phyloP scores from a whole-genome alignment of 2,113 vertebrate genomes.

The Indicator indicator region DNA sequence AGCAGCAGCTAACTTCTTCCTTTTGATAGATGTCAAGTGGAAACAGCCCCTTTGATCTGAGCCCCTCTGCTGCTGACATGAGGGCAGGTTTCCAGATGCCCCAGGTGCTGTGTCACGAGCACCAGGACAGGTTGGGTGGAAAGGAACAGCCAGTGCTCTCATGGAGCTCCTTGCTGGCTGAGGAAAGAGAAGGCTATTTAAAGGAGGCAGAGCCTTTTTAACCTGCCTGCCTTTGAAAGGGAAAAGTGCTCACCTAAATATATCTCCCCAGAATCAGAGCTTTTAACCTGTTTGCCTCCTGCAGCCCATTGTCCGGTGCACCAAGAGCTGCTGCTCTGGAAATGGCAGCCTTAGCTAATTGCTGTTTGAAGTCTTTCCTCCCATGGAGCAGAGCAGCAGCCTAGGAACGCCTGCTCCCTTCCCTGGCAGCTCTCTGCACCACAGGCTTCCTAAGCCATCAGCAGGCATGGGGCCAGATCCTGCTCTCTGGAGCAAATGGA shows the following conservation, averaged over 20 bases:
- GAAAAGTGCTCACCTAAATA: conserved; percentile 16
- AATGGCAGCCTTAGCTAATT: background rate
- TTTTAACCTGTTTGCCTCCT: conserved; percentile 24
- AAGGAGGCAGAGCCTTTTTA: conserved; percentile 18
- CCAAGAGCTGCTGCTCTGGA: background rate
- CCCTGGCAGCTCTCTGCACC: background rate
- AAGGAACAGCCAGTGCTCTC: background rate
- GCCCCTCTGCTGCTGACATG: background rate
- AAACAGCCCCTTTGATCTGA: background rate
- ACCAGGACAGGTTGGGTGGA: background rate
- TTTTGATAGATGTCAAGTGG: background rate
- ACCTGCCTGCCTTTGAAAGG: background rate
- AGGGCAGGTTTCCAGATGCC: background rate
- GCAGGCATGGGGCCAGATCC: background rate
- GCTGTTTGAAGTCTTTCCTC: conserved; percentile 22
- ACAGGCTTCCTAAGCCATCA: background rate
- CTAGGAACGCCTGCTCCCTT: background rate
- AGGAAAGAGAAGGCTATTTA: background rate
- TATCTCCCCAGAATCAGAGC: conserved; percentile 17
- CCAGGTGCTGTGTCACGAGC: background rate
- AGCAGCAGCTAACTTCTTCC: background rate
- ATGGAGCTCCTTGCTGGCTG: background rate
- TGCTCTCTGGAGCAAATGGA: background rate
- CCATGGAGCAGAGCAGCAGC: background rate
- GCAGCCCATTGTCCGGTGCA: background rate